These are phyloP conservation scores for Gallinago undulata DNA, from an alignment of 2,113 vertebrate species.

Conservation along the genomic window DNA sequence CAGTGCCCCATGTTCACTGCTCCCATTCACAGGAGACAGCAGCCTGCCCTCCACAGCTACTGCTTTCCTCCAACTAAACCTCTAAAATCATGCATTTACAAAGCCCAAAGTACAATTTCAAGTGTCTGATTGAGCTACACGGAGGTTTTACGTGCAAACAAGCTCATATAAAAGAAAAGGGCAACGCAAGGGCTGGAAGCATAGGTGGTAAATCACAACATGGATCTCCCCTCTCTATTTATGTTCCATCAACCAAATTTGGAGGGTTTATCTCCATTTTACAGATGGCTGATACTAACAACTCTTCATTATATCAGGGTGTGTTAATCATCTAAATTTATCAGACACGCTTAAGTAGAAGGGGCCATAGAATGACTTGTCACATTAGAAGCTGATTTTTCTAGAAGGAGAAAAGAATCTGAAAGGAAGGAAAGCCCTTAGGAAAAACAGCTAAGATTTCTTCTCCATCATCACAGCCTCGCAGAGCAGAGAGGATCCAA, in stretches of 20 bases:
- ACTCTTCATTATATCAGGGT: not conserved
- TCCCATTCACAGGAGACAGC: not conserved
- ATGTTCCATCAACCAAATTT: not conserved
- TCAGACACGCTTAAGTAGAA: not conserved
- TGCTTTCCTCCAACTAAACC: not conserved
- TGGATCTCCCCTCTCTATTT: not conserved
- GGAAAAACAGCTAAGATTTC: not conserved
- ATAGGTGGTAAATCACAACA: not conserved
- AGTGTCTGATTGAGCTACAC: not conserved
- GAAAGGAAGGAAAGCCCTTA: not conserved
- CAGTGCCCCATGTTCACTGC: accelerated
- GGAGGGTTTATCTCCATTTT: not conserved
- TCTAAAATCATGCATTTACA: not conserved
- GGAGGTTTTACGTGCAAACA: not conserved
- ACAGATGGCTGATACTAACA: not conserved
- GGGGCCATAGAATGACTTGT: not conserved
- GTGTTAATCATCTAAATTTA: not conserved
- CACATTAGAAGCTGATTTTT: not conserved
- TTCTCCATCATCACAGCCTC: not conserved
- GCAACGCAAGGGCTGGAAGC: not conserved
- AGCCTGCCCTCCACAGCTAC: not conserved
- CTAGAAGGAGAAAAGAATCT: not conserved
- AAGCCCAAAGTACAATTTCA: not conserved
- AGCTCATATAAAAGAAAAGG: not conserved
- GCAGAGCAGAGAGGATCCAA: not conserved